Conservation (phyloP, 2,113 vertebrate species). For the Rafetus swinhoei region DNA sequence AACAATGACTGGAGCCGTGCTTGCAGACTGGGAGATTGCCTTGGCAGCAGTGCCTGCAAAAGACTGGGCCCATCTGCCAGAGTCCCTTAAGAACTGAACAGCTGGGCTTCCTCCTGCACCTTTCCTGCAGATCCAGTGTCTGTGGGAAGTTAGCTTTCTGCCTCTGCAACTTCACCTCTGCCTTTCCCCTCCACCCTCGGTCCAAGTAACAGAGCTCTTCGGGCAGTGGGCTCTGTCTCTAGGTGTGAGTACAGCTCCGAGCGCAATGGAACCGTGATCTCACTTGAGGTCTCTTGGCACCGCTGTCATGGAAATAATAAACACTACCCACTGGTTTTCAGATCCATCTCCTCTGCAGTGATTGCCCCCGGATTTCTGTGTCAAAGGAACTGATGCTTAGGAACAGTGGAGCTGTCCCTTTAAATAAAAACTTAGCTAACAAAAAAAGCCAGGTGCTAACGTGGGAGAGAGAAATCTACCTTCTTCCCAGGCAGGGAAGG, state of each 20-base stretch:
- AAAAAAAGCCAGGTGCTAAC: accelerated
- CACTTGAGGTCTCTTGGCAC: neutral
- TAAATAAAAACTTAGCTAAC: neutral
- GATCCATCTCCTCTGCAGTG: neutral
- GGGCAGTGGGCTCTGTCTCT: neutral
- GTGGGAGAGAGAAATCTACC: neutral
- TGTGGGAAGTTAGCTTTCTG: neutral
- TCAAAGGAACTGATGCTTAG: neutral
- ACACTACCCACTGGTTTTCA: neutral
- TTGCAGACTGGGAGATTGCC: neutral
- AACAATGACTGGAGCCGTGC: neutral
- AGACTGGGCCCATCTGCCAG: neutral
- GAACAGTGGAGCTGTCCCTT: neutral
- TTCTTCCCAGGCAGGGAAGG: neutral
- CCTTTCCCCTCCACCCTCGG: neutral
- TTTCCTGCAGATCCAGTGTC: neutral
- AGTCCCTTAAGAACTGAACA: neutral
- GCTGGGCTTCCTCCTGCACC: neutral
- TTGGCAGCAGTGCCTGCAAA: neutral
- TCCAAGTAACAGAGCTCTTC: neutral
- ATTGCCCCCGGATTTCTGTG: neutral
- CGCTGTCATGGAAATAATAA: neutral
- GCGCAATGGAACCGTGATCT: neutral
- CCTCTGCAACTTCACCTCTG: neutral
- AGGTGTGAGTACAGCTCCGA: neutral